These are phyloP conservation scores for Eclectus roratus DNA, from an alignment of 2,113 vertebrate genomes.

Conservation along the genomic window DNA sequence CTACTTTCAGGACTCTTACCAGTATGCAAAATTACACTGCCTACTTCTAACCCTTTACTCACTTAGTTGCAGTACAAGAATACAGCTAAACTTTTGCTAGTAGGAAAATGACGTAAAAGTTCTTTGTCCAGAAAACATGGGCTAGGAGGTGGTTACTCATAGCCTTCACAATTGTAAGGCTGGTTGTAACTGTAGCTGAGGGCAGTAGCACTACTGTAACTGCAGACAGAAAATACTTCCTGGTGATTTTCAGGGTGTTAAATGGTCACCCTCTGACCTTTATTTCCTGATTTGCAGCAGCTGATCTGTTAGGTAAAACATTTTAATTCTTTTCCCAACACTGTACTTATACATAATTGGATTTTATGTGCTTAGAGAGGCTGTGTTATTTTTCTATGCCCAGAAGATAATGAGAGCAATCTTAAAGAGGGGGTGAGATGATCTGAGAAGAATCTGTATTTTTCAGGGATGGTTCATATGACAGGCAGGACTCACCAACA, in stretches of 20 bases:
- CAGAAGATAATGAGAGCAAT: background rate
- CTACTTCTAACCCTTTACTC: constrained; percentile 41
- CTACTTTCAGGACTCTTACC: constrained; percentile 1
- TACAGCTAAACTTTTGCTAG: background rate
- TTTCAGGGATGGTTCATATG: background rate
- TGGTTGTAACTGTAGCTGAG: constrained; percentile 27
- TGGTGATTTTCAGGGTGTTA: background rate
- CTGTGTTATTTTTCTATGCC: background rate
- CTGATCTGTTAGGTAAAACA: background rate
- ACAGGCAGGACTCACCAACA: background rate
- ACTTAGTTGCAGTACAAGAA: constrained; percentile 27
- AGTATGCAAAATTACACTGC: constrained; percentile 24
- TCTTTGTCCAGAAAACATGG: background rate
- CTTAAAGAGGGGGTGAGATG: background rate
- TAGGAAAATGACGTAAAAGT: constrained; percentile 33
- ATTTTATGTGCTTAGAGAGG: background rate
- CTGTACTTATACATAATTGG: background rate
- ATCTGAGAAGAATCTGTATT: background rate
- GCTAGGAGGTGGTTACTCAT: background rate
- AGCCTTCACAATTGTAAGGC: background rate
- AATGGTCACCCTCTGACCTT: background rate
- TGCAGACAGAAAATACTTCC: background rate
- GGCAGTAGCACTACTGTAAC: background rate
- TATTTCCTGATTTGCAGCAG: constrained; percentile 41
- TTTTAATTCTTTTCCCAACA: background rate